Evolutionary conservation across 2,113 vertebrate genomes (phyloP).

Genomic region (Riparia riparia): DNA sequence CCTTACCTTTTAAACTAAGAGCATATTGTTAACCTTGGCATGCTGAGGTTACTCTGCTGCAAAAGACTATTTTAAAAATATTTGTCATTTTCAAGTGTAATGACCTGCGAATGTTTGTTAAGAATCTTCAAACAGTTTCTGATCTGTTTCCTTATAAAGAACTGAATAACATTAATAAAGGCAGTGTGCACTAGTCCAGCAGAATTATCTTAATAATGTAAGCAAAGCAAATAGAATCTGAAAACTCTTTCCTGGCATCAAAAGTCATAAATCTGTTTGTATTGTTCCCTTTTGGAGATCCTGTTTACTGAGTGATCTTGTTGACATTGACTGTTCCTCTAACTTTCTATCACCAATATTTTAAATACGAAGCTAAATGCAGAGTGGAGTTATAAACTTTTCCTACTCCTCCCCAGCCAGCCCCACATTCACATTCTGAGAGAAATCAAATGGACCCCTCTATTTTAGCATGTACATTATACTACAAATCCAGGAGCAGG

Average conservation of each 20-base stretch:
- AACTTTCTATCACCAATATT: conserved; percentile 67
- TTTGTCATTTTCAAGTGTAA: conserved; percentile 59
- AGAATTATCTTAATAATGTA: conserved; percentile 74
- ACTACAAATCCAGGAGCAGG: neutral
- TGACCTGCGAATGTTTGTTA: conserved; percentile 35
- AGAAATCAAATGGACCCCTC: neutral
- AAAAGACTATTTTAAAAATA: conserved; percentile 36
- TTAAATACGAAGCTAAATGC: conserved; percentile 69
- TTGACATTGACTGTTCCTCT: conserved; percentile 64
- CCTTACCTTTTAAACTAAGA: conserved; percentile 6
- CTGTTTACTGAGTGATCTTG: conserved; percentile 37
- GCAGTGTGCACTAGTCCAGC: conserved; percentile 3
- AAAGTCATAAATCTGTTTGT: conserved; percentile 72
- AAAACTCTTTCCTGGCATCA: conserved; percentile 37
- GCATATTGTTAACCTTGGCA: neutral
- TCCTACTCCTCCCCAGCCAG: neutral
- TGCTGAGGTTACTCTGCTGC: neutral
- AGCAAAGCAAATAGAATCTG: conserved; percentile 63
- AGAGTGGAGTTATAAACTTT: conserved; percentile 23
- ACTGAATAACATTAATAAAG: conserved; percentile 56
- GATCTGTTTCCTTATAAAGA: conserved; percentile 53
- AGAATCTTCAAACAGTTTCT: conserved; percentile 62
- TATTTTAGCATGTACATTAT: neutral
- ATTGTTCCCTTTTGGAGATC: conserved; percentile 60
- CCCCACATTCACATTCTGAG: neutral